phyloP scores from a whole-genome alignment of 2,113 vertebrate species.

The Limanda limanda region DNA sequence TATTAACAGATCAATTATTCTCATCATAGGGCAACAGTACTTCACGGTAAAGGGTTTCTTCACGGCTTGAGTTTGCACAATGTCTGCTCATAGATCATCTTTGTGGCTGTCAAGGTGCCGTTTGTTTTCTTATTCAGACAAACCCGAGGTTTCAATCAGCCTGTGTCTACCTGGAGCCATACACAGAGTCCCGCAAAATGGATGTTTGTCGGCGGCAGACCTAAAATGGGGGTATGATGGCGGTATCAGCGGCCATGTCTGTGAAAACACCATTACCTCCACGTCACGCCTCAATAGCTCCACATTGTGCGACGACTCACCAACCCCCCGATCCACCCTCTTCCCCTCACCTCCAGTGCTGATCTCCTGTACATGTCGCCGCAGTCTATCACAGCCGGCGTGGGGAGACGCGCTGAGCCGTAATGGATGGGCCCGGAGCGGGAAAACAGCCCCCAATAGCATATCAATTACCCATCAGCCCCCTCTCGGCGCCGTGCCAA shows the following conservation, averaged over 20 bases:
- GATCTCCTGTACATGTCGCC: constrained; percentile 69
- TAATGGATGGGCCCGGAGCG: constrained; percentile 76
- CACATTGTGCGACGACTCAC: constrained; percentile 70
- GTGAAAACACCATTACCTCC: constrained; percentile 83
- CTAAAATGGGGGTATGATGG: constrained; percentile 74
- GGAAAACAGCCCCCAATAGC: constrained; percentile 75
- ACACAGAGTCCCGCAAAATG: constrained; percentile 66
- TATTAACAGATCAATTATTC: no score
- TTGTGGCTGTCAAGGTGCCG: constrained; percentile 35
- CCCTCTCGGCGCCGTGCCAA: constrained; percentile 64
- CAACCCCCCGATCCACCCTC: neutral
- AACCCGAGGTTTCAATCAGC: constrained; percentile 66
- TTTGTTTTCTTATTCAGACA: constrained; percentile 26
- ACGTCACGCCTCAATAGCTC: constrained; percentile 83
- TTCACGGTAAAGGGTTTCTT: neutral
- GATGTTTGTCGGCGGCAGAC: constrained; percentile 72
- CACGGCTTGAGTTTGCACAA: constrained; percentile 11
- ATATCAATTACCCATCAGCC: constrained; percentile 83
- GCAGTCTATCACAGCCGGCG: constrained; percentile 75
- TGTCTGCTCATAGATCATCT: constrained; percentile 25
- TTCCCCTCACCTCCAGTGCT: constrained; percentile 59
- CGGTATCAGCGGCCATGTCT: constrained; percentile 76
- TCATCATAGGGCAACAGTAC: neutral
- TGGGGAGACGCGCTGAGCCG: constrained; percentile 59
- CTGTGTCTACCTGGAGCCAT: constrained; percentile 52